These are phyloP conservation scores for Salvelinus namaycush DNA, from an alignment of 2,113 vertebrate genomes.

Conservation along the genomic window DNA sequence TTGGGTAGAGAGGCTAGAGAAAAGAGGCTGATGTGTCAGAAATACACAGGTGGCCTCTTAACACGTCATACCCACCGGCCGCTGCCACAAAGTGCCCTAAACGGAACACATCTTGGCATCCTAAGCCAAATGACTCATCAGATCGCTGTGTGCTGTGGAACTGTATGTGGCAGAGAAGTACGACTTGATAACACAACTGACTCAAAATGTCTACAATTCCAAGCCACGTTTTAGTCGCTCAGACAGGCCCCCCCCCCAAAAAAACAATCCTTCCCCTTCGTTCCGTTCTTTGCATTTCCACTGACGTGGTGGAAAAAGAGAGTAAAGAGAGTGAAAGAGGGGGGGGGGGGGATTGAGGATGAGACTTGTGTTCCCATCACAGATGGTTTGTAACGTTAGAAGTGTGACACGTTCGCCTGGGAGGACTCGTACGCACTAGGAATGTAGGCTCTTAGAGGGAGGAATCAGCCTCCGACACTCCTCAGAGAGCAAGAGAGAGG, in stretches of 20 bases:
- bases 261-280: no score
- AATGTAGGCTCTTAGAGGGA: conserved; percentile 50
- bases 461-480: background rate
- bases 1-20: no score
- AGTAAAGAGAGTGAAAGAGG: background rate
- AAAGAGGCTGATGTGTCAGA: conserved; percentile 24
- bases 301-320: no score
- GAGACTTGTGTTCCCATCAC: conserved; percentile 36
- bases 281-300: no score
- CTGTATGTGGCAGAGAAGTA: background rate
- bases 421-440: conserved; percentile 57
- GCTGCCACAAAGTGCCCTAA: background rate
- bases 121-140: no score
- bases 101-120: background rate
- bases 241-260: no score
- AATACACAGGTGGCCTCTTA: conserved; percentile 12
- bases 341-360: no score
- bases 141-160: no score
- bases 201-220: background rate
- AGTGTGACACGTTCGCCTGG: conserved; percentile 52
- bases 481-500: conserved; percentile 6
- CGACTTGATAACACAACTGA: background rate
- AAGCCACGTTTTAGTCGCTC: no score
- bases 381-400: conserved; percentile 59
- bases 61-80: conserved; percentile 9